Conservation (phyloP, 2,113 vertebrate species). For the Ursus arctos region DNA sequence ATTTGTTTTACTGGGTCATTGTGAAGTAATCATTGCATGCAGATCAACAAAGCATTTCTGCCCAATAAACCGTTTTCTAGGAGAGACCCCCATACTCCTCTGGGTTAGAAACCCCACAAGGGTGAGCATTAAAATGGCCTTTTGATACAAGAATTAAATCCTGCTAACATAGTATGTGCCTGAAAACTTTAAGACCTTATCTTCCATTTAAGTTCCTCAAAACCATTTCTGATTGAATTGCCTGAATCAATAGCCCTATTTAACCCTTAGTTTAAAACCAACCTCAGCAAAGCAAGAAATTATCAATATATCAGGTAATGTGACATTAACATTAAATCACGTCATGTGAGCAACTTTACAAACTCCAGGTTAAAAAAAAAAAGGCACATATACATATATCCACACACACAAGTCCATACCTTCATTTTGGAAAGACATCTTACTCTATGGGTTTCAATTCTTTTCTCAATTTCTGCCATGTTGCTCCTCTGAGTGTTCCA, state of each 20-base stretch:
- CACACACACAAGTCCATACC: constrained; percentile 68
- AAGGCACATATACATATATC: neutral
- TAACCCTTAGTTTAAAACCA: neutral
- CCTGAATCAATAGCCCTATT: neutral
- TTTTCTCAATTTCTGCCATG: constrained; percentile 77
- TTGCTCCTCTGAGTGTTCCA: constrained; percentile 64
- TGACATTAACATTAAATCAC: neutral
- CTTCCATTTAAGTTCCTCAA: neutral
- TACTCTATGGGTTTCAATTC: constrained; percentile 30
- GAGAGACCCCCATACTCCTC: neutral
- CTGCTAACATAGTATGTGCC: neutral
- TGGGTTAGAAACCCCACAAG: neutral
- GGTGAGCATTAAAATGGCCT: neutral
- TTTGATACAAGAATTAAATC: neutral
- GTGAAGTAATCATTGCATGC: neutral
- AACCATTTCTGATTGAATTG: constrained; percentile 26
- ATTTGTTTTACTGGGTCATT: neutral
- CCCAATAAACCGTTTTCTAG: neutral
- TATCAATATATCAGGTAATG: neutral
- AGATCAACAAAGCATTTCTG: neutral
- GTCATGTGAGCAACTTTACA: neutral
- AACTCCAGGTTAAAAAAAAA: neutral
- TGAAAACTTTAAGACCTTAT: neutral
- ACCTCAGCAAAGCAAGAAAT: constrained; percentile 43
- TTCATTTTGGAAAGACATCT: constrained; percentile 80